phyloP scores from a whole-genome alignment of 64 coral and sea anemone species.

The Pachyseris speciosa region DNA sequence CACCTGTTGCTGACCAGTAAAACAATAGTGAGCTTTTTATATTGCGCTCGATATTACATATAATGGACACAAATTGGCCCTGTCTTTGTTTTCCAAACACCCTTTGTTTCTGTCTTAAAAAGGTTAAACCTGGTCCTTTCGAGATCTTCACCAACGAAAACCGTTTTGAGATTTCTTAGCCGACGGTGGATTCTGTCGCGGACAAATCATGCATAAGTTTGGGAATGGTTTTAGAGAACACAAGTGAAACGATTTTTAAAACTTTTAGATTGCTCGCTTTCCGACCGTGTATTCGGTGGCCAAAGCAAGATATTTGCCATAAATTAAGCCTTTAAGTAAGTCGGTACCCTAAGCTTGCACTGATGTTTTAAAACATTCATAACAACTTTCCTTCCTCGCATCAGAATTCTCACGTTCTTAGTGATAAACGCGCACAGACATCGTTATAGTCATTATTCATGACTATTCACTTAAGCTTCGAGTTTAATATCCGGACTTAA shows the following conservation, averaged over 20 bases:
- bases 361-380: no score
- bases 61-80: not conserved
- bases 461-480: not conserved
- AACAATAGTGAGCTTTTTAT: not conserved
- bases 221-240: no score
- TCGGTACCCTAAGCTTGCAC: no score
- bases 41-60: not conserved
- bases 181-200: not conserved
- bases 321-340: no score
- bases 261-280: no score
- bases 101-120: not conserved
- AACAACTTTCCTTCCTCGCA: no score
- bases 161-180: not conserved
- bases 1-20: not conserved
- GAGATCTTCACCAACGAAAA: not conserved
- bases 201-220: no score
- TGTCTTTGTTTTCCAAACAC: constrained; percentile 5
- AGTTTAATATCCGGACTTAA: not conserved
- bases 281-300: no score
- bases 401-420: no score
- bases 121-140: not conserved
- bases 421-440: not conserved
- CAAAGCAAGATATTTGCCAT: no score
- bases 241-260: no score
- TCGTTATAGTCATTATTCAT: no score